Evolutionary conservation across 2,113 vertebrate species (phyloP).

Genomic region (Scatophagus argus): DNA sequence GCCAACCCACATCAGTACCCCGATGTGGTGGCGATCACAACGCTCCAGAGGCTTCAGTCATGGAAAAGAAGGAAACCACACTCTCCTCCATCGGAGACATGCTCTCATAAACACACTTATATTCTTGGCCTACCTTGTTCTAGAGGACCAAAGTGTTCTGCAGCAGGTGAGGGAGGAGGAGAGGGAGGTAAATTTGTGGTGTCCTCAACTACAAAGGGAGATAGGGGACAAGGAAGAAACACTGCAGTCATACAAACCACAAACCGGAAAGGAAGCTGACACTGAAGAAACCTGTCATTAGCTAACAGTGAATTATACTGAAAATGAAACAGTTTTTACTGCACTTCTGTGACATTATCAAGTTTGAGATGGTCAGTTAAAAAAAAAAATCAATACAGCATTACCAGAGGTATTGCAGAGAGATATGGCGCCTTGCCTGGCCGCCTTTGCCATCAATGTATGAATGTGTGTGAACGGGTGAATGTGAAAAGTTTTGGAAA

Average conservation of each 20-base stretch:
- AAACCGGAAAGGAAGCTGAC: neutral
- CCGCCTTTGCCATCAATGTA: no score
- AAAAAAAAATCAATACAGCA: no score
- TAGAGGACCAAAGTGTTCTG: slow-evolving; percentile 90
- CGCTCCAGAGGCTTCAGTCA: slow-evolving; percentile 35
- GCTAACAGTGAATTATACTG: neutral
- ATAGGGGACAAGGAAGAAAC: slow-evolving; percentile 26
- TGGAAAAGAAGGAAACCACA: slow-evolving; percentile 26
- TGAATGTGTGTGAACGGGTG: no score
- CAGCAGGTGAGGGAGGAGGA: slow-evolving; percentile 96
- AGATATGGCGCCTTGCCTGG: no score
- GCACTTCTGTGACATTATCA: no score
- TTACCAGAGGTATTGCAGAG: no score
- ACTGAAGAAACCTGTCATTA: neutral
- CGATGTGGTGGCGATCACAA: slow-evolving; percentile 28
- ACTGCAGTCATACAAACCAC: neutral
- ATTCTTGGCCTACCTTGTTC: slow-evolving; percentile 91
- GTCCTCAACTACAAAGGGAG: slow-evolving; percentile 90
- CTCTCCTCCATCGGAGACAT: slow-evolving; percentile 25
- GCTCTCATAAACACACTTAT: slow-evolving; percentile 18
- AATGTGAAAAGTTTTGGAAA: no score
- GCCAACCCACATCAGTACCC: slow-evolving; percentile 33
- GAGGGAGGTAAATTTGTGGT: slow-evolving; percentile 97
- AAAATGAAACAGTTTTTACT: neutral
- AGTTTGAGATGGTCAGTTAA: no score